Evolutionary conservation across 1,140 invertebrate species (phyloP).

Genomic region (Bombus polaris): DNA sequence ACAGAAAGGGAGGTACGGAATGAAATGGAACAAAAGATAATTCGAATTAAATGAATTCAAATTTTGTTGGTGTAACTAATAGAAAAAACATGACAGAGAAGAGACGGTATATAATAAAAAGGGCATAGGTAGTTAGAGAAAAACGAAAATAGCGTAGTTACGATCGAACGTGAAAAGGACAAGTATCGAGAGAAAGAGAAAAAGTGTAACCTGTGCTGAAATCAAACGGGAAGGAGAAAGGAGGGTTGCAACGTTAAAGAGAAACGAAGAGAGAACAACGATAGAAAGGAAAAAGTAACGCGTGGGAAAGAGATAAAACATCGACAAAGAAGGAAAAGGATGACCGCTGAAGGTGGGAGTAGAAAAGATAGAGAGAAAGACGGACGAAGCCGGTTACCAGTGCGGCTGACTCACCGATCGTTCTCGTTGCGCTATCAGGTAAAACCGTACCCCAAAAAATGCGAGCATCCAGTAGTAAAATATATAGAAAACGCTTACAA

Average conservation of each 20-base stretch:
- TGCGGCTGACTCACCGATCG: slow-evolving; percentile 60
- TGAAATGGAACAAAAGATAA: background rate
- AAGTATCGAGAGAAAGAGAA: slow-evolving; percentile 7
- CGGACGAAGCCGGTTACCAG: slow-evolving; percentile 57
- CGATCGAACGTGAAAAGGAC: background rate
- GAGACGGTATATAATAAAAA: background rate
- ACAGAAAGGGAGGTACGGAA: no score
- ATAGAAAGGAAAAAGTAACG: slow-evolving; percentile 17
- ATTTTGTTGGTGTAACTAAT: background rate
- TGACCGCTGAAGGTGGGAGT: background rate
- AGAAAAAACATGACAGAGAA: background rate
- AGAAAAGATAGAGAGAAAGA: slow-evolving; percentile 32
- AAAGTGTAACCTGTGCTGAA: slow-evolving; percentile 5
- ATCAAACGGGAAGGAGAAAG: slow-evolving; percentile 4
- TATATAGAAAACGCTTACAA: slow-evolving; percentile 15
- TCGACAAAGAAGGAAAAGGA: background rate
- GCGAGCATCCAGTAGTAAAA: slow-evolving; percentile 30
- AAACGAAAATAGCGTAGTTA: background rate
- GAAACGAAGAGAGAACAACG: background rate
- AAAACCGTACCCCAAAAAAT: slow-evolving; percentile 55
- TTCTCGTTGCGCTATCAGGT: slow-evolving; percentile 53
- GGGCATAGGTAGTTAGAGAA: background rate
- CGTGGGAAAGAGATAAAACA: background rate
- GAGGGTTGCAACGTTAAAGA: background rate
- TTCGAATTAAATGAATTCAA: background rate